phyloP scores from a whole-genome alignment of 2,113 vertebrate species.

The Antechinus stuartii region DNA sequence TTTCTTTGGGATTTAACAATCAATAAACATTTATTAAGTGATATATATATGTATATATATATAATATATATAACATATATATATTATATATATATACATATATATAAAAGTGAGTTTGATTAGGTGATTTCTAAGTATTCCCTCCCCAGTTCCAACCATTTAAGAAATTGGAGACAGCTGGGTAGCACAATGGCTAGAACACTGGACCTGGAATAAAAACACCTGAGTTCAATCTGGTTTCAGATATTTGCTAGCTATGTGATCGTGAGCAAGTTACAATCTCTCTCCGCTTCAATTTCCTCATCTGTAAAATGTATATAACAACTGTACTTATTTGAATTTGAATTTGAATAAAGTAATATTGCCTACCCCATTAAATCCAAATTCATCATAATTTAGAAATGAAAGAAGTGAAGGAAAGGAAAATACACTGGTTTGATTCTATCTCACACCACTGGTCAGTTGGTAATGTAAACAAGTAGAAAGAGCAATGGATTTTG shows the following conservation, averaged over 20 bases:
- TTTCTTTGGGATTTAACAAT: neutral
- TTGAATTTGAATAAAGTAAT: neutral
- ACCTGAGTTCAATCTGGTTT: neutral
- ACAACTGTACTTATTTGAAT: neutral
- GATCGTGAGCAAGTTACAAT: neutral
- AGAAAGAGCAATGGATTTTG: neutral
- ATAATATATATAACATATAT: too few relatives aligned
- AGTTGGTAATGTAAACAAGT: neutral
- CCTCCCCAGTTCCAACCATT: neutral
- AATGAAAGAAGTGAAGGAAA: constrained; percentile 35
- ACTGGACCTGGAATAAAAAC: neutral
- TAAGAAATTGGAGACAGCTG: neutral
- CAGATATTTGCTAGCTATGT: neutral
- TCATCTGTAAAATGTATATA: neutral
- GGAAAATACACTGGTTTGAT: neutral
- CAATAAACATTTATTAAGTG: neutral
- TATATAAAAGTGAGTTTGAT: neutral
- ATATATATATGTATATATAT: too few relatives aligned
- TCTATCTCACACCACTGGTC: neutral
- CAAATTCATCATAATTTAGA: constrained; percentile 51
- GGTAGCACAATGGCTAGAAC: neutral
- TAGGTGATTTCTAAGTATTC: neutral
- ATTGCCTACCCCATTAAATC: neutral
- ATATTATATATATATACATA: too few relatives aligned
- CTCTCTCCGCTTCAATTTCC: neutral